Base-by-base conservation (phyloP, 1,140 invertebrate genomes). In the Aphis craccivora region DNA sequence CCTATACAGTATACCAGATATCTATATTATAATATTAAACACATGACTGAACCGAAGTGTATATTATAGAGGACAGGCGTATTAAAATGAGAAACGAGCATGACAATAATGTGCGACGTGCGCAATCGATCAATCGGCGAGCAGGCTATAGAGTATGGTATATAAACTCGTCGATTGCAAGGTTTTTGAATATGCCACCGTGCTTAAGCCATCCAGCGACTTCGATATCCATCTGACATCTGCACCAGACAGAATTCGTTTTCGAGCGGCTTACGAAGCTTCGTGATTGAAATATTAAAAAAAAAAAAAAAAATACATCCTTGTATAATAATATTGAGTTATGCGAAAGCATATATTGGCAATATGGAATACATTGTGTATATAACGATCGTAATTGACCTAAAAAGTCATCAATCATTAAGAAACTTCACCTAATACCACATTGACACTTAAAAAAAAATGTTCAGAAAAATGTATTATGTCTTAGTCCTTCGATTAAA, bases 11-110 rank as follows among this genome's bases (percentile, higher is more conserved):
- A 67, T 14, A 30, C 25, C n/a, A n/a, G n/a, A n/a, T n/a, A n/a
- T n/a, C 55, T 67, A n/a, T 76, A n/a, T 76, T 76, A 76, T 76
- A n/a, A 76, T 76, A 76, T 76, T 76, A 76, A 76, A 35, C 60
- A 76, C 60, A 76, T 76, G 60, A 76, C 60, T 76, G 60, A 76
- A 76, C 60, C 18, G 5, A 76, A 76, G 60, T 76, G 60, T 76
- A 35, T 76, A n/a, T 76, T n/a, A 76, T 76, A 76, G 60, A 14
- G 60, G 60, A 76, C 60, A n/a, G 60, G n/a, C 11, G 30, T 76
- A 76, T 76, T 76, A 76, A 76, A n/a, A 76, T 76, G 60, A 76
- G n/a, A 76, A 76, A 76, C 60, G 60, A 76, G 4, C 30, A 3
- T 76, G n/a, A 76, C 60, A 35, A n/a, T 76, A n/a, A 76, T 35